A percentile compares a stretch with the other conserved stretches of the same genome.
These are phyloP conservation scores for Myodes glareolus DNA, from an alignment of 2,113 vertebrate genomes.

Conservation along the genomic window DNA sequence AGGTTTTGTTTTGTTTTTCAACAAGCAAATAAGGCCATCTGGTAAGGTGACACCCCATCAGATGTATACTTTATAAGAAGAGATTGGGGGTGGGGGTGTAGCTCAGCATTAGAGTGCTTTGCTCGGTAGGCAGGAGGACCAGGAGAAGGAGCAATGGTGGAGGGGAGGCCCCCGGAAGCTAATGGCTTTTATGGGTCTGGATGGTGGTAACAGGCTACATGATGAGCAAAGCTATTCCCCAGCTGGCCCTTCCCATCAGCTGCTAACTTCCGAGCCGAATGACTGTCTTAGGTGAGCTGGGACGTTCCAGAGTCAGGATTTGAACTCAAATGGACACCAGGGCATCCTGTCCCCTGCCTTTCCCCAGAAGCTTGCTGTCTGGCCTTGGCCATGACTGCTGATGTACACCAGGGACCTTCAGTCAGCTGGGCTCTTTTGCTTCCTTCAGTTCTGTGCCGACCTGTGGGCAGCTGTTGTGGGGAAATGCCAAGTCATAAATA, in stretches of 20 bases:
- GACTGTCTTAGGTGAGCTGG: neutral
- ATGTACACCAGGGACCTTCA: no score
- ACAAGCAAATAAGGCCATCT: neutral
- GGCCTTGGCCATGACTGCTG: neutral
- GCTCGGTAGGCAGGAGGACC: neutral
- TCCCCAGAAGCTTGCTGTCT: accelerated
- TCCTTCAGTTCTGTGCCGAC: conserved; percentile 19
- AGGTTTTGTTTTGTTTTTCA: neutral
- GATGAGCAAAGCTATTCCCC: neutral
- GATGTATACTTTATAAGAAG: neutral
- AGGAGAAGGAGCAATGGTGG: neutral
- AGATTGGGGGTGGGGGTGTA: neutral
- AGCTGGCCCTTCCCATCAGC: neutral
- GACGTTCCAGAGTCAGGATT: neutral
- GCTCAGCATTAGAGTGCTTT: neutral
- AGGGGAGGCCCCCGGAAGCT: neutral
- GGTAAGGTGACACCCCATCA: no score
- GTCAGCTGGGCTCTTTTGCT: neutral
- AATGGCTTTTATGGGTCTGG: neutral
- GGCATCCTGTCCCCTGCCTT: neutral
- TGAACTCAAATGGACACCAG: neutral
- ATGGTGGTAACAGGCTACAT: neutral
- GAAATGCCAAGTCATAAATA: conserved; percentile 70
- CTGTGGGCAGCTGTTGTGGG: conserved; percentile 48
- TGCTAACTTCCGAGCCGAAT: neutral